Conservation (phyloP, 2,888 invertebrate genomes). For the Pachydiplax longipennis region DNA sequence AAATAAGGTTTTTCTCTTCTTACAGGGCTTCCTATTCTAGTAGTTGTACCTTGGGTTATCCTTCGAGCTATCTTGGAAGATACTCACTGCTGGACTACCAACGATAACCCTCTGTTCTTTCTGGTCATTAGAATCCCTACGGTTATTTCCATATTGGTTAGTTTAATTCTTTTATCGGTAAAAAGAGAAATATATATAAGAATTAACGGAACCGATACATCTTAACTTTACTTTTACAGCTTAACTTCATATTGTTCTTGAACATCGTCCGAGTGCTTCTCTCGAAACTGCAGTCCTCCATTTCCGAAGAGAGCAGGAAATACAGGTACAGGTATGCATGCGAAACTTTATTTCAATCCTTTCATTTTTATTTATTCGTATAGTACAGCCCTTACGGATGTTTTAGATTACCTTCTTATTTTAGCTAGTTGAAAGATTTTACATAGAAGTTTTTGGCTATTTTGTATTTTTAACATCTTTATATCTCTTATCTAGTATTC, state of each 20-base stretch:
- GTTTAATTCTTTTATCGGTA: slow-evolving; percentile 51
- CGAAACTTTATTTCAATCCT: too few species aligned
- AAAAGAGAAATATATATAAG: not conserved
- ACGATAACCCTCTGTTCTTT: slow-evolving; percentile 61
- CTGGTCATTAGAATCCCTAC: slow-evolving; percentile 68
- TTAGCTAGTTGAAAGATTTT: too few species aligned
- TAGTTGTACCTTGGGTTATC: slow-evolving; percentile 68
- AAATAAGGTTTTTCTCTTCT: slow-evolving; percentile 46
- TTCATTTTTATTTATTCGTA: too few species aligned
- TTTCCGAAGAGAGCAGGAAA: slow-evolving; percentile 66
- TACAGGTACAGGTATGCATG: slow-evolving; percentile 66
- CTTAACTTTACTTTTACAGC: slow-evolving; percentile 60
- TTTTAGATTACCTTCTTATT: too few species aligned
- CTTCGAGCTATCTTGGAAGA: slow-evolving; percentile 64
- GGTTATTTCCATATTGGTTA: slow-evolving; percentile 66
- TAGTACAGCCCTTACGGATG: too few species aligned
- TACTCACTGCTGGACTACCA: slow-evolving; percentile 68
- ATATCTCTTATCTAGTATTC: too few species aligned
- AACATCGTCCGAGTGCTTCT: slow-evolving; percentile 67
- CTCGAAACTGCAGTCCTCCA: slow-evolving; percentile 65
- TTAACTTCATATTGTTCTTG: slow-evolving; percentile 70
- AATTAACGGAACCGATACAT: not conserved
- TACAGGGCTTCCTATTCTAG: slow-evolving; percentile 66
- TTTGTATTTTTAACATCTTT: too few species aligned
- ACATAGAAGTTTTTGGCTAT: too few species aligned